phyloP scores from a whole-genome alignment of 2,888 invertebrate genomes.

The Prosapia bicincta region DNA sequence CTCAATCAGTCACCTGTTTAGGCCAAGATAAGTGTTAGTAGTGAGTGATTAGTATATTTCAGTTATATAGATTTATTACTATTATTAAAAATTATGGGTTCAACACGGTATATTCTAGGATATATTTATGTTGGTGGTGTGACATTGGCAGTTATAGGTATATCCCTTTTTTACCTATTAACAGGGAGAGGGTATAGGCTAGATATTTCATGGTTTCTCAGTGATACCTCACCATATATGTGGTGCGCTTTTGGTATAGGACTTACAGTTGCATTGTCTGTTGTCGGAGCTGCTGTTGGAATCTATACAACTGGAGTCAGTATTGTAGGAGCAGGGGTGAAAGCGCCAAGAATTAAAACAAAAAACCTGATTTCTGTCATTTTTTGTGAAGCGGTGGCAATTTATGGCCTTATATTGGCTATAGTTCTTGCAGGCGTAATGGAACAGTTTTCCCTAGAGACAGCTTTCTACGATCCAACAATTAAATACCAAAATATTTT shows the following conservation, averaged over 20 bases:
- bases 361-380: slow-evolving; percentile 99
- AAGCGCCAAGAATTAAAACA: slow-evolving; percentile 97
- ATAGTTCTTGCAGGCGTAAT: slow-evolving; percentile 90
- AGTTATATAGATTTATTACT: not conserved
- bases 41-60: not conserved
- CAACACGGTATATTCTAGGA: slow-evolving; percentile 7
- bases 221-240: slow-evolving; percentile 90
- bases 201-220: slow-evolving; percentile 88
- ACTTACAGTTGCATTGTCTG: slow-evolving; percentile 89
- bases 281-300: slow-evolving; percentile 96
- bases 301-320: slow-evolving; percentile 85
- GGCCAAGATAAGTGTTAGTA: not conserved
- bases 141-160: slow-evolving; percentile 13
- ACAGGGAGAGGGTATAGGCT: slow-evolving; percentile 78
- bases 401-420: slow-evolving; percentile 98
- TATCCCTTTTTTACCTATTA: slow-evolving; percentile 23
- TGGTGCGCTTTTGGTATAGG: slow-evolving; percentile 95
- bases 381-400: slow-evolving; percentile 99
- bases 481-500: slow-evolving; percentile 66
- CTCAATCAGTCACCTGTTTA: not conserved
- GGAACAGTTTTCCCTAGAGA: slow-evolving; percentile 46
- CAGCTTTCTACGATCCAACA: slow-evolving; percentile 27
- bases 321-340: slow-evolving; percentile 89
- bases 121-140: slow-evolving; percentile 17
- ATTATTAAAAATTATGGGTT: not conserved